Base-by-base conservation (phyloP, 1,140 invertebrate genomes). In the Contarinia nasturtii region DNA sequence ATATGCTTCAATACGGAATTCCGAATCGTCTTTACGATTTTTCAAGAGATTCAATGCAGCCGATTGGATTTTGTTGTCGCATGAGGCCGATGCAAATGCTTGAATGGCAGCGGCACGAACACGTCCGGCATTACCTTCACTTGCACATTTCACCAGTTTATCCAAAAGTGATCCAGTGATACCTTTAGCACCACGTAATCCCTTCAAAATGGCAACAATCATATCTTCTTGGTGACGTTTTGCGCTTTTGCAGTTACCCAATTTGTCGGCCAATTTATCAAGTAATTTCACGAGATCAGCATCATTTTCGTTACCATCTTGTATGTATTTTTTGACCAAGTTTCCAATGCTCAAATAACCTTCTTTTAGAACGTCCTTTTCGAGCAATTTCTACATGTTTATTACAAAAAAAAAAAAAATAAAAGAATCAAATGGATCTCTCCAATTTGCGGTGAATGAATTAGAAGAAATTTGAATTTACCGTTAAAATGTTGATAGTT, bases 1-100 rank as follows among this genome's bases (percentile, higher is more conserved):
- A 57, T 91, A 94, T 3, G 80, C 77, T 57, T 82, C 82, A 57
- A 93, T 93, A 45, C 91, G 74, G 8, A 94, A 60, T 64, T 96
- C 90, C 7, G 85, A 78, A 59, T 93, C 87, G 56, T 86, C 74
- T 46, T 79, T 72, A 2, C 64, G 67, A 58, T 86, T 73, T 52
- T 75, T 72, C 54, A 85, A 69, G 11, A 83, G 63, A 15, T 68
- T 64, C 33, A 80, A 37, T 2, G 73, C 73, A 18, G 70, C 62
- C 38, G 69, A 57, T 57, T 74, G 71, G 14, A 80, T 48, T 62
- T 71, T 49, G 33, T 18, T 21, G 42, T 57, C 69, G 66, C 83
- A 87, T 52, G 72, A 68, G 61, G 78, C 75, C 11, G 76, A 72
- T 7, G 76, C 64, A 57, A 83, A 78, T 5, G 86, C 75, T 61